Percentiles rank a stretch among this genome's conserved stretches.
Evolutionary conservation across 2,888 invertebrate species (phyloP).

Genomic region (Saturnia pavonia): DNA sequence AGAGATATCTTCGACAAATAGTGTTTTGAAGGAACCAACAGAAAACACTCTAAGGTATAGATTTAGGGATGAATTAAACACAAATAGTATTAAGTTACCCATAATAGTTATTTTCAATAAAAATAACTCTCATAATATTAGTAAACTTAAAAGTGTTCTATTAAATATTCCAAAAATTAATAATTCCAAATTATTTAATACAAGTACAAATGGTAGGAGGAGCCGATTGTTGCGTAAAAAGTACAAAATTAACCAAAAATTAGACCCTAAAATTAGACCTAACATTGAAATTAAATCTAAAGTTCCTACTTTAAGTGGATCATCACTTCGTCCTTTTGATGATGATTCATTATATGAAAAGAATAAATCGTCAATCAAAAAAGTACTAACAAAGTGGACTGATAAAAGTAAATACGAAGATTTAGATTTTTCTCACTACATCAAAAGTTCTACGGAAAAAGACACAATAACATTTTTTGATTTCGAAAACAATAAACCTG

Average conservation of each 20-base stretch:
- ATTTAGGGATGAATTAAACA: conserved; percentile 45
- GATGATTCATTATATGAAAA: conserved; percentile 27
- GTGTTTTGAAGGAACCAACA: conserved; percentile 52
- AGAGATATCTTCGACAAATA: conserved; percentile 37
- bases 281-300: conserved; percentile 15
- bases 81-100: conserved; percentile 41
- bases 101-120: conserved; percentile 45
- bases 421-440: conserved; percentile 67
- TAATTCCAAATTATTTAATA: not conserved
- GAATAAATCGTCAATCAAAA: conserved; percentile 63
- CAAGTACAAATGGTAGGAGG: conserved; percentile 30
- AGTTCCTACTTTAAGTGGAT: conserved; percentile 2
- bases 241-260: conserved; percentile 20
- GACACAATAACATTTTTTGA: conserved; percentile 36
- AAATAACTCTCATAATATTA: conserved; percentile 16
- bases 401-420: conserved; percentile 73
- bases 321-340: not conserved
- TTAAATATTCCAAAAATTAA: conserved; percentile 10
- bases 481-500: conserved; percentile 34
- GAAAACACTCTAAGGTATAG: conserved; percentile 70
- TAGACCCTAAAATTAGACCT: conserved; percentile 16
- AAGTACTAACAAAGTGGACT: conserved; percentile 79
- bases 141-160: conserved; percentile 17
- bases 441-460: conserved; percentile 40
- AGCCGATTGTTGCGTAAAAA: conserved; percentile 16